Base-by-base conservation (phyloP, 2,113 vertebrate species). In the Ginglymostoma cirratum region DNA sequence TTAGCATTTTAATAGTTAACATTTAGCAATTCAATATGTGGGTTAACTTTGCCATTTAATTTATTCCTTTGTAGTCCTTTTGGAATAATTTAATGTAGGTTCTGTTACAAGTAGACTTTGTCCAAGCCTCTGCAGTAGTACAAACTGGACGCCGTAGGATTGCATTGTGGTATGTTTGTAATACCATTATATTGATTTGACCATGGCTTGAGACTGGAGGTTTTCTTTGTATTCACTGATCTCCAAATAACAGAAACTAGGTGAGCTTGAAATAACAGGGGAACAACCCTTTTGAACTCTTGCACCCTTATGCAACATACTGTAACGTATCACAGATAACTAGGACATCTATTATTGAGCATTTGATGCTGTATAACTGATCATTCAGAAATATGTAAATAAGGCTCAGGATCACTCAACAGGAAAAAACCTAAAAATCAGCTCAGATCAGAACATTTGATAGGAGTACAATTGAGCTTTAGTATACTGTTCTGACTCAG, bases 21-120 rank as follows among this genome's bases (percentile, higher is more conserved):
- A 89, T 61, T 34, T 90, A 72, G 69, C 38, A 72, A 69, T 45
- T 92, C 42, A 48, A 24, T 76, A 52, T 76, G 27, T 95, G 93
- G 34, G 52, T 76, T 95, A 95, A 30, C 24, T 95, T 72, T 95
- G 69, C 94, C 69, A 95, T 30, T 69, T 95, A 45, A 72, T 72
- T 95, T 72, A 72, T 67, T 72, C 21, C 45, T 72, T 72, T 52
- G 34, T 48, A 12, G 7, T 76, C 94, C 67, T 34, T 72, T 52
- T 52, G 67, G 72, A 72, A 52, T 70, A 14, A 52, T 52, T 95
- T 95, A 70, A 24, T 52, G 48, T 70, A 45, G 93, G 48, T 76
- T 70, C 23, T 45, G 14, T 24, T 95, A 17, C 89, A 93, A 61
- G 38, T 34, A 67, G 89, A 66, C 89, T 66, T 55, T 66, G n/a